phyloP scores from a whole-genome alignment of 2,888 invertebrate species.

The Metacarcinus magister region DNA sequence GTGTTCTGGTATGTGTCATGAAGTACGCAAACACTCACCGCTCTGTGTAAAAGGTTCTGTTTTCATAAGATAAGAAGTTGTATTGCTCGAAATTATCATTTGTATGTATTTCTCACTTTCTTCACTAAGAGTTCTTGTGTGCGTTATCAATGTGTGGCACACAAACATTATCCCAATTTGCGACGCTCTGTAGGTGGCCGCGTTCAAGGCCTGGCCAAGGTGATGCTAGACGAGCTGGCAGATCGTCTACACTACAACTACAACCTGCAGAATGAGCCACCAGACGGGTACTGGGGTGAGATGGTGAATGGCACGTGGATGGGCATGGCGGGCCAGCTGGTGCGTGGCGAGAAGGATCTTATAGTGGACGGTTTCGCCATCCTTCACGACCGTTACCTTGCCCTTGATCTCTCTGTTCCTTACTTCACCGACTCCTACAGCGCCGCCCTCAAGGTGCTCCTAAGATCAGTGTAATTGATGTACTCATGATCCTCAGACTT shows the following conservation, averaged over 20 bases:
- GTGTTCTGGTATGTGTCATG: no score
- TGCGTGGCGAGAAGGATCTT: conserved; percentile 66
- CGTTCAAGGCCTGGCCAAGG: conserved; percentile 59
- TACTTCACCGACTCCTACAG: conserved; percentile 71
- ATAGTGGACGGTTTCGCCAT: conserved; percentile 69
- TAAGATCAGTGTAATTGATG: neutral
- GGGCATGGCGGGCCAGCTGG: conserved; percentile 74
- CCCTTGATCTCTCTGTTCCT: conserved; percentile 64
- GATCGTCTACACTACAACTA: conserved; percentile 69
- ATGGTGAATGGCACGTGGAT: conserved; percentile 74
- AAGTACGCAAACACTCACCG: no score
- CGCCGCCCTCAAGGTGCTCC: conserved; percentile 55
- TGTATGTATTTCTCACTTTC: neutral
- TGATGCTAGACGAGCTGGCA: conserved; percentile 66
- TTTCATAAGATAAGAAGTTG: no score
- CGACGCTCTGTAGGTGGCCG: neutral
- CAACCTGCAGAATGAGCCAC: conserved; percentile 65
- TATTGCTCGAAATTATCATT: neutral
- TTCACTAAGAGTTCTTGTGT: neutral
- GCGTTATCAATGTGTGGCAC: no score
- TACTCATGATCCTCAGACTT: neutral
- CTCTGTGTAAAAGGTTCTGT: no score
- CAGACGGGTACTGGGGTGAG: conserved; percentile 72
- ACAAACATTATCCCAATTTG: no score
- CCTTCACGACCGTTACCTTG: conserved; percentile 54